These are phyloP conservation scores for Camponotus floridanus DNA, from an alignment of 1,140 invertebrate species.

Conservation along the genomic window DNA sequence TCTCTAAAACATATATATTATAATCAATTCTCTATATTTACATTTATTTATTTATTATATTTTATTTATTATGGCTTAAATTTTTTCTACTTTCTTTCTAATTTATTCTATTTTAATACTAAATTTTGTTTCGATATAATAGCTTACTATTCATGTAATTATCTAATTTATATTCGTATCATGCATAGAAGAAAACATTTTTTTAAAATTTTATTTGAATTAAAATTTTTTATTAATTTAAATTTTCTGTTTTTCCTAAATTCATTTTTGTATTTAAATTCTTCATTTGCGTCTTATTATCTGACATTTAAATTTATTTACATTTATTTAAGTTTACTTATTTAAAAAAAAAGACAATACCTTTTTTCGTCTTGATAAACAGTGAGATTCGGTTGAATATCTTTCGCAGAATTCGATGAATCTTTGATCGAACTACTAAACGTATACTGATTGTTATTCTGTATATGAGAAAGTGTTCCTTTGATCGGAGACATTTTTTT, in stretches of 20 bases:
- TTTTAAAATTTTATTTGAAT: too few species aligned
- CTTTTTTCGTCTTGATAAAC: neutral
- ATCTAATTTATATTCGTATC: too few species aligned
- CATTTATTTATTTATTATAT: neutral
- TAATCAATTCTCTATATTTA: neutral
- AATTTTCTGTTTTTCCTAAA: too few species aligned
- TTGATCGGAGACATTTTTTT: slow-evolving; percentile 15
- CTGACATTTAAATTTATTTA: too few species aligned
- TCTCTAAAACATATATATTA: neutral
- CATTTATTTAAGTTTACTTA: neutral
- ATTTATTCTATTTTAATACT: neutral
- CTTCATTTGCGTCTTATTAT: too few species aligned
- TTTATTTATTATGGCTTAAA: neutral
- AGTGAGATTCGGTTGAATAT: neutral
- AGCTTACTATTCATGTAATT: too few species aligned
- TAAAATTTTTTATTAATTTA: too few species aligned
- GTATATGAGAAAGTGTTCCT: neutral
- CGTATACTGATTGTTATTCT: neutral
- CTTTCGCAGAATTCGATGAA: neutral
- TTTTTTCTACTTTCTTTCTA: neutral
- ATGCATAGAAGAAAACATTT: too few species aligned
- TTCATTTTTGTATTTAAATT: too few species aligned
- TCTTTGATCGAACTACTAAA: neutral
- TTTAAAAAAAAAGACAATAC: neutral
- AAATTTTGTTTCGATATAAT: too few species aligned